phyloP scores from a whole-genome alignment of 2,113 vertebrate genomes.

The Microtus pennsylvanicus region DNA sequence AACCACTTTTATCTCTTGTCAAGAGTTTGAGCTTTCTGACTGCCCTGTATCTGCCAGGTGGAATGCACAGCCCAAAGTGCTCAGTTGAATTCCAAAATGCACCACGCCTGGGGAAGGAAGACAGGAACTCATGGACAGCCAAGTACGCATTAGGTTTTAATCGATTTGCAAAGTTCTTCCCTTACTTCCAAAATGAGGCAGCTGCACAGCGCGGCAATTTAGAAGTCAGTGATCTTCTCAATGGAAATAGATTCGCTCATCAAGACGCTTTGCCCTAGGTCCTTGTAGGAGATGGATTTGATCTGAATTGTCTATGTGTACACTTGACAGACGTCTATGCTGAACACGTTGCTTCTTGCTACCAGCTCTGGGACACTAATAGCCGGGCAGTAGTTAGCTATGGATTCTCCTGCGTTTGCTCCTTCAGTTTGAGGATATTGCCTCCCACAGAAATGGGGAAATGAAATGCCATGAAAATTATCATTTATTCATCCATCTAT shows the following conservation, averaged over 20 bases:
- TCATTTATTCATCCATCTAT: neutral
- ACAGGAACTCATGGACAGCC: neutral
- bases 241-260: neutral
- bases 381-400: neutral
- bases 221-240: neutral
- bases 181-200: neutral
- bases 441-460: neutral
- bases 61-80: neutral
- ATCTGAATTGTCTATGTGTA: constrained; percentile 1
- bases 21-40: constrained; percentile 24
- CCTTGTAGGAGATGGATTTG: neutral
- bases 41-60: neutral
- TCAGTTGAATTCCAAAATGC: constrained; percentile 26
- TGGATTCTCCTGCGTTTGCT: neutral
- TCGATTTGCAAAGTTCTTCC: neutral
- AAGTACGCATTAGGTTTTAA: neutral
- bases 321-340: neutral
- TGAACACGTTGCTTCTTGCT: neutral
- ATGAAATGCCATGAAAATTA: neutral
- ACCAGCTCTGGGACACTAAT: neutral
- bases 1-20: constrained; percentile 53
- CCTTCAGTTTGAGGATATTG: neutral
- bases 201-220: neutral
- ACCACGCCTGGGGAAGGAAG: neutral
- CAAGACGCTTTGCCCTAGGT: neutral